These are phyloP conservation scores for Scaptodrosophila latifasciaeformis DNA, from an alignment of 2,888 invertebrate species.

Conservation along the genomic window DNA sequence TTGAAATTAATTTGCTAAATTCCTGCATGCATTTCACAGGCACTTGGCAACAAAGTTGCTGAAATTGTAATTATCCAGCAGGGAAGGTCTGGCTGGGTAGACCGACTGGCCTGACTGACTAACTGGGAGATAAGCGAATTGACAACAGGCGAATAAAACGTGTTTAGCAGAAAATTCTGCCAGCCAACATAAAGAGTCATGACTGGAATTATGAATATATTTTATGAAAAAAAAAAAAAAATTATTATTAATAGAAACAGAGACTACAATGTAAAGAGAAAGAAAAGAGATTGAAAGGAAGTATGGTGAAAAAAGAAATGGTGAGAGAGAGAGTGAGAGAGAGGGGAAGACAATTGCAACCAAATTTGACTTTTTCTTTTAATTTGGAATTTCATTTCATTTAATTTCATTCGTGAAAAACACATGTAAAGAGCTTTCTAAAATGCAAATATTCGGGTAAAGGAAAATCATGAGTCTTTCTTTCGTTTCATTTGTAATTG, in stretches of 20 bases:
- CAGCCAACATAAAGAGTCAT: conserved; percentile 26
- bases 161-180: conserved; percentile 36
- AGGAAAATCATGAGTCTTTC: conserved; percentile 56
- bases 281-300: not conserved
- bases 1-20: too few species aligned
- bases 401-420: conserved; percentile 46
- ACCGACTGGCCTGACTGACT: conserved; percentile 9
- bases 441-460: conserved; percentile 60
- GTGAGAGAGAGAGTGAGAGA: not conserved
- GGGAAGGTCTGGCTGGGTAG: conserved; percentile 13
- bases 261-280: conserved; percentile 1
- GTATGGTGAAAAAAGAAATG: conserved; percentile 11
- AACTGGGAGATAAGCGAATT: conserved; percentile 39
- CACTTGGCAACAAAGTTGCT: conserved; percentile 50
- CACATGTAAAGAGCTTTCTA: conserved; percentile 54
- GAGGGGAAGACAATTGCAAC: too few species aligned
- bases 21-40: conserved; percentile 41
- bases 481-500: conserved; percentile 40
- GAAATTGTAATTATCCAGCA: conserved; percentile 41
- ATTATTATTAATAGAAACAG: conserved; percentile 47
- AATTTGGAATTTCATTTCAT: conserved; percentile 19
- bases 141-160: conserved; percentile 39
- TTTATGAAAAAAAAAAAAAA: conserved; percentile 26
- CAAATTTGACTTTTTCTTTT: conserved; percentile 31
- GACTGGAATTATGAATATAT: conserved; percentile 59